Evolutionary conservation across 2,113 vertebrate genomes (phyloP).

Genomic region (Capra hircus): DNA sequence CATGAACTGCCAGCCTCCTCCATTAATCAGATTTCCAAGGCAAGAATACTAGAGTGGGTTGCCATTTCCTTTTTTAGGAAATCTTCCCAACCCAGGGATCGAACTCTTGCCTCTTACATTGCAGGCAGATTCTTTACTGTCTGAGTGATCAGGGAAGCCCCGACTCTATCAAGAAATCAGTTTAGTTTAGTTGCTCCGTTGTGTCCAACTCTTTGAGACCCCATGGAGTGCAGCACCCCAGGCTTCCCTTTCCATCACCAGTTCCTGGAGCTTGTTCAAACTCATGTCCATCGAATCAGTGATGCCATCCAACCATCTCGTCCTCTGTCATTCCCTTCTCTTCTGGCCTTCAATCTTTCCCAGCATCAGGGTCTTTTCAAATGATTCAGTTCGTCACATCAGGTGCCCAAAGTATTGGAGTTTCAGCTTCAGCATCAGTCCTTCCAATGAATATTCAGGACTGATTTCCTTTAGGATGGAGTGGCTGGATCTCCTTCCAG

Average conservation of each 20-base stretch:
- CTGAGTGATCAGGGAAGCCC: not conserved
- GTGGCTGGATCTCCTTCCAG: not conserved
- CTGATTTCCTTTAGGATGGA: not conserved
- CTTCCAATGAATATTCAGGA: not conserved
- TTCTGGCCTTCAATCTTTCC: not conserved
- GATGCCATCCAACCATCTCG: not conserved
- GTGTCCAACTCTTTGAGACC: not conserved
- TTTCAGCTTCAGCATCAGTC: not conserved
- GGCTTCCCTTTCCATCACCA: not conserved
- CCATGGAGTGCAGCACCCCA: not conserved
- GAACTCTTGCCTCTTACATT: not conserved
- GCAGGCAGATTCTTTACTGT: not conserved
- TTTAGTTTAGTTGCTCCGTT: fast-evolving
- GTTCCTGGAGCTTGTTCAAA: not conserved
- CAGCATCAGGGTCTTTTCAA: not conserved
- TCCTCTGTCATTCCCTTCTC: not conserved
- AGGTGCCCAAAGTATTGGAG: not conserved
- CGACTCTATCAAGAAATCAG: fast-evolving
- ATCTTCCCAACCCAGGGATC: not conserved
- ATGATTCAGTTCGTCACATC: not conserved
- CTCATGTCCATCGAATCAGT: not conserved
- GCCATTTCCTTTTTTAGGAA: not conserved
- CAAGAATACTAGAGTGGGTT: not conserved
- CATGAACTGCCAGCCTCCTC: not conserved
- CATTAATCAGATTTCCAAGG: not conserved